A percentile compares a stretch with the other conserved stretches of the same genome.
Conservation (phyloP, 1,140 invertebrate species). For the Vanessa tameamea region DNA sequence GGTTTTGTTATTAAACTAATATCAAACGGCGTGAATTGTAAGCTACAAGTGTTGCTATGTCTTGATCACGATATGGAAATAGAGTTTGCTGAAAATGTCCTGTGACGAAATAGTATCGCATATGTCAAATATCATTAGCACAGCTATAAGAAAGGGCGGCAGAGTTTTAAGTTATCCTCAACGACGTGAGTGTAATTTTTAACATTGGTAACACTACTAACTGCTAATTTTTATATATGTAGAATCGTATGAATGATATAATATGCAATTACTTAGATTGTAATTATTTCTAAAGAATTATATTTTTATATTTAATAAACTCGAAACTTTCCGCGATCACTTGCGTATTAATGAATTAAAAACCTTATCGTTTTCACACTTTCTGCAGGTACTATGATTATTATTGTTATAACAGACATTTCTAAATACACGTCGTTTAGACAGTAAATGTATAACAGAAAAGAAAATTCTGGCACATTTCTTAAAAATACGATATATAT, state of each 20-base stretch:
- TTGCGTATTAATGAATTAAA: no score
- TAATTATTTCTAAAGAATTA: background rate
- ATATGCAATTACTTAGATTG: background rate
- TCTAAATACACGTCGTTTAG: no score
- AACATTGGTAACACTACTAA: conserved; percentile 18
- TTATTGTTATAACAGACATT: no score
- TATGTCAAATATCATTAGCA: conserved; percentile 40
- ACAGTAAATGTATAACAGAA: no score
- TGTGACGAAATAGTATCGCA: conserved; percentile 47
- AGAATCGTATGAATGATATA: background rate
- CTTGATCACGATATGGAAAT: conserved; percentile 21
- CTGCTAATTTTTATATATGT: background rate
- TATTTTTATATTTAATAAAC: no score
- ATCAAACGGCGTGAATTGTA: conserved; percentile 31
- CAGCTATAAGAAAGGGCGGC: conserved; percentile 45
- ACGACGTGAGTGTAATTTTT: conserved; percentile 42
- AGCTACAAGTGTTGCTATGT: conserved; percentile 33
- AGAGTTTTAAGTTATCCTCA: conserved; percentile 44
- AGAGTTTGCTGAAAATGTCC: conserved; percentile 37
- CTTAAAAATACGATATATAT: no score
- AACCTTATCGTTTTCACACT: no score
- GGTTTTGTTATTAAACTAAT: conserved; percentile 36
- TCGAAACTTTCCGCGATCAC: no score
- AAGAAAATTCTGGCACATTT: no score
- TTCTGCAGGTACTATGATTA: no score